Evolutionary conservation across 1,140 invertebrate genomes (phyloP), one percentile per base, ranked within the genome.

Genomic region (Achroia grisella): DNA sequence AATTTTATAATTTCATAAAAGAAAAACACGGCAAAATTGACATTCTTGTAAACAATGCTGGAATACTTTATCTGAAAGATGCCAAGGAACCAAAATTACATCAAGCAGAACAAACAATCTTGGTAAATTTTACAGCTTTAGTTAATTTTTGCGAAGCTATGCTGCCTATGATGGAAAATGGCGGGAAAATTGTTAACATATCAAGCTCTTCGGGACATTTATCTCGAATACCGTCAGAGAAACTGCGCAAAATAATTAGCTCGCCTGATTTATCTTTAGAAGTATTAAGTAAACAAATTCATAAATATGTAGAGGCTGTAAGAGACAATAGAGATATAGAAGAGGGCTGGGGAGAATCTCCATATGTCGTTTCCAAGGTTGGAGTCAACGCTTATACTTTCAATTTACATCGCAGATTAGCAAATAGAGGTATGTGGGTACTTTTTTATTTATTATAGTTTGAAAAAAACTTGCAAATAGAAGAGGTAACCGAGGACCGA

Each of bases 31-130:
- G 88, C 32, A 91, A 92, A 11, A 69, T 97, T 6, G 93, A 96
- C 83, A 66, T 96, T 23, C 71, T 96, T 4, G 88, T 97, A 9
- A 96, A 96, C 67, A 97, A 97, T 87, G 95, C 94, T 33, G 94
- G 90, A 0, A 93, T 95, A 56, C 88, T 92, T 9, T 95, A 90
- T 71, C 90, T 90, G 56, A 78, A 80, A 54, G 76, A 82, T 56
- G 86, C 91, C 0, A 88, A 88, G 52, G 91, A 90, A 67, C 87
- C 92, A 8, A 90, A 93, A 61, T 40, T 56, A 2, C 82, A 88
- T 35, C 93, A 95, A 88, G 93, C 93, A 8, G 88, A 91, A 61
- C 84, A 90, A 31, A 94, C 93, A 1, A 59, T 93, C 1, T 62
- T 67, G 23, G 88, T 91, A 0, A 95, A 95, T 70, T 94, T 90